Conservation (phyloP, 2,888 invertebrate genomes). For the Aleiodes leptofemur region DNA sequence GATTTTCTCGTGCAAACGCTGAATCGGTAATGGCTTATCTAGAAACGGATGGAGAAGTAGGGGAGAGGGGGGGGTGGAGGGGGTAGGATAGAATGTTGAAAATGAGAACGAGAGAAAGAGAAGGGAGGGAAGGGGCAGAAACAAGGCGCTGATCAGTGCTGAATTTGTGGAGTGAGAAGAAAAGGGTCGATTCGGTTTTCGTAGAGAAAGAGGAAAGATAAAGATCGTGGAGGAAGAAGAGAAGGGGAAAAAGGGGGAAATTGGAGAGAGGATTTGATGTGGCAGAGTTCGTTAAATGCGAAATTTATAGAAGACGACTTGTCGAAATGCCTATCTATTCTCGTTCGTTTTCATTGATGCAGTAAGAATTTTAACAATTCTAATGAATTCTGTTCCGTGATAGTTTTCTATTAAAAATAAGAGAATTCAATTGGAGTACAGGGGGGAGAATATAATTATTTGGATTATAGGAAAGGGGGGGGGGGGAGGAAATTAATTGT, state of each 20-base stretch:
- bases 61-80: too few species aligned
- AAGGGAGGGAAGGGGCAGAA: not conserved
- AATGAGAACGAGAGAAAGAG: too few species aligned
- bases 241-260: slow-evolving; percentile 23
- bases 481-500: too few species aligned
- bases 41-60: slow-evolving; percentile 22
- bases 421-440: not conserved
- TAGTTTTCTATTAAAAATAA: slow-evolving; percentile 4
- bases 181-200: slow-evolving; percentile 13
- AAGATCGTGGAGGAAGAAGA: slow-evolving; percentile 33
- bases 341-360: not conserved
- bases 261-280: slow-evolving; percentile 51
- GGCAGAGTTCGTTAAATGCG: slow-evolving; percentile 56
- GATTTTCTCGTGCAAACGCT: slow-evolving; percentile 59
- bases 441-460: too few species aligned
- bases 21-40: slow-evolving; percentile 64
- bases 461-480: too few species aligned
- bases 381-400: slow-evolving; percentile 14
- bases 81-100: too few species aligned
- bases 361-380: slow-evolving; percentile 13
- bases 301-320: slow-evolving; percentile 21
- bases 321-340: slow-evolving; percentile 14
- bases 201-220: slow-evolving; percentile 42
- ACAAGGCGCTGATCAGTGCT: slow-evolving; percentile 39
- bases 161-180: slow-evolving; percentile 48